Conservation (phyloP, 2,113 vertebrate genomes). For the Myanophis thanlyinensis region DNA sequence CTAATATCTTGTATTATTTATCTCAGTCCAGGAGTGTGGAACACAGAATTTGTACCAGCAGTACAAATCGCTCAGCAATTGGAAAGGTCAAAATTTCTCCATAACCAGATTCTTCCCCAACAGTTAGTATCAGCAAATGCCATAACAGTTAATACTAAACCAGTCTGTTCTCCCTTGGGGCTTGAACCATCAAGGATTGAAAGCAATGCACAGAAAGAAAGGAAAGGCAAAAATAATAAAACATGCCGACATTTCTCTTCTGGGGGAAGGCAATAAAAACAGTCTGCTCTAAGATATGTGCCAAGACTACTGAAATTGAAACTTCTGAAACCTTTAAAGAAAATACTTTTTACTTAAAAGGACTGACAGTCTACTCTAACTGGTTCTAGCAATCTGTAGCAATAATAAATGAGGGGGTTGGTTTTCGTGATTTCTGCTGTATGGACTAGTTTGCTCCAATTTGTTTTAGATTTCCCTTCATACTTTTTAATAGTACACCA, state of each 20-base stretch:
- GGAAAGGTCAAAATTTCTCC: conserved; percentile 22
- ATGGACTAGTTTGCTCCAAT: background rate
- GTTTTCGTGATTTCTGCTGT: conserved; percentile 34
- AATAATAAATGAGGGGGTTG: conserved; percentile 6
- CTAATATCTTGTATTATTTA: conserved; percentile 13
- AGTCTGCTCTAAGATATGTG: conserved; percentile 16
- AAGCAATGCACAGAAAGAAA: conserved; percentile 1
- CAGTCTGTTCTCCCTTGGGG: conserved; percentile 6
- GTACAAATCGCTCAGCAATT: background rate
- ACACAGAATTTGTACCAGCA: background rate
- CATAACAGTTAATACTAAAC: conserved; percentile 1
- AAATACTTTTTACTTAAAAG: conserved; percentile 41
- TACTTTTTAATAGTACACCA: background rate
- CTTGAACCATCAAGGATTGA: conserved; percentile 6
- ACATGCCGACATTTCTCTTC: conserved; percentile 1
- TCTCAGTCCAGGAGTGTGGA: conserved; percentile 2
- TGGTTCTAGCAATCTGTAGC: conserved; percentile 24
- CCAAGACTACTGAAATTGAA: conserved; percentile 44
- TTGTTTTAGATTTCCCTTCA: conserved; percentile 3
- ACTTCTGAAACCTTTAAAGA: conserved; percentile 23
- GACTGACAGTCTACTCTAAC: background rate
- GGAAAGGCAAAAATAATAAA: background rate
- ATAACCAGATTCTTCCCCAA: conserved; percentile 20
- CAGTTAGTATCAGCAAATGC: conserved; percentile 8
- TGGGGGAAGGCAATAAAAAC: conserved; percentile 30